Base-by-base conservation (phyloP, 2,797 vertebrate species). In the Staurois parvus region DNA sequence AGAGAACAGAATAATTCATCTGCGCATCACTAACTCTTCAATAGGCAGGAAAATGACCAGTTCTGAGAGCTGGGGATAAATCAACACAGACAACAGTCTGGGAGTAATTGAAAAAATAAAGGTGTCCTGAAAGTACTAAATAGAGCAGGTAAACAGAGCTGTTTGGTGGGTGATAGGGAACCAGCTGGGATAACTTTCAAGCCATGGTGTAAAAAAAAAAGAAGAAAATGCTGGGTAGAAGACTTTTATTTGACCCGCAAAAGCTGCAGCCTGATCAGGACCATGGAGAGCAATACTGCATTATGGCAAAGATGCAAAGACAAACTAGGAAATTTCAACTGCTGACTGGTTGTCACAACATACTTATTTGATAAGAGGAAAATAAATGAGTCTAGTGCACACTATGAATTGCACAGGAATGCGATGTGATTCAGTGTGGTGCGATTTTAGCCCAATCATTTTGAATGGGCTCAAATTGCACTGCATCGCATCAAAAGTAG, bases 1-100 rank as follows among this genome's bases (percentile, higher is more conserved):
- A 70, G 56, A 40, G 78, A 86, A 81, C 42, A 79, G 59, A 68
- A 84, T 88, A 87, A 88, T 87, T 88, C 84, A 88, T 88, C 77
- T 84, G 82, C 75, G 69, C 87, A 87, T 83, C 87, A 87, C 88
- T 88, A 88, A 74, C 76, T 88, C 78, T 85, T 87, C 87, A 86
- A 85, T 88, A 84, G 86, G 81, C 85, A 88, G 79, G 81, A 87
- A 88, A 89, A 89, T 85, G 76, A 87, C 85, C 88, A 88, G 88
- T 87, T 88, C 84, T 89, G 88, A 83, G 85, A 87, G 78, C 85
- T 56, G 52, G 48, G 84, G 59, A 88, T 88, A 89, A 90, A 90
- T 89, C 89, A 89, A 84, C 84, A 56, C 77, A 84, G 83, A 84
- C 83, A 87, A 84, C 45, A 79, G 76, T 24, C 83, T 79, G 62